These are phyloP conservation scores for Rhabdophis nuchalis DNA, from an alignment of 2,797 vertebrate genomes.

Conservation along the genomic window DNA sequence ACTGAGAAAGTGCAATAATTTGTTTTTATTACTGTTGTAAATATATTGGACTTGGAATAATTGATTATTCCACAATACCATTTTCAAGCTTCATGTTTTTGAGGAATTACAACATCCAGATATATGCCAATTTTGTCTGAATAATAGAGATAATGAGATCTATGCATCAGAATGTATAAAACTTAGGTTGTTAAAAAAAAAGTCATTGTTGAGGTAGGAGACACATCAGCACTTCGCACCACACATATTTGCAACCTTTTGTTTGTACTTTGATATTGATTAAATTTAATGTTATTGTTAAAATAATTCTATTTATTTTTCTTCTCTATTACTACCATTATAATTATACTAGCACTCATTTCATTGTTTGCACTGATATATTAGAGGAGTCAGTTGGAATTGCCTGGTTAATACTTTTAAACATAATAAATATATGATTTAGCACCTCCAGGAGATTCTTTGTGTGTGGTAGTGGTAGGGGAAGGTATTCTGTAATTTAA, in stretches of 20 bases:
- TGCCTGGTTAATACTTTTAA: not conserved
- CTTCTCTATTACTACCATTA: not conserved
- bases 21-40: not conserved
- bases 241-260: not conserved
- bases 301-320: not conserved
- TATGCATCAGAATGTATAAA: not conserved
- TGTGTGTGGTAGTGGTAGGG: not conserved
- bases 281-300: not conserved
- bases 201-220: not conserved
- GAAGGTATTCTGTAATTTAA: not conserved
- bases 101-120: not conserved
- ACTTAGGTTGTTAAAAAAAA: not conserved
- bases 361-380: not conserved
- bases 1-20: not conserved
- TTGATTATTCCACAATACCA: not conserved
- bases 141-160: not conserved
- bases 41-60: not conserved
- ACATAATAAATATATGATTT: not conserved
- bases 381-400: not conserved
- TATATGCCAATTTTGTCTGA: not conserved
- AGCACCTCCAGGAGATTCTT: not conserved
- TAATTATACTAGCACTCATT: not conserved
- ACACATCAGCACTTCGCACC: not conserved
- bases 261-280: not conserved
- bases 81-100: not conserved